Evolutionary conservation across 2,113 vertebrate species (phyloP), one percentile per base, ranked within the genome.

Genomic region (Lethenteron reissneri): DNA sequence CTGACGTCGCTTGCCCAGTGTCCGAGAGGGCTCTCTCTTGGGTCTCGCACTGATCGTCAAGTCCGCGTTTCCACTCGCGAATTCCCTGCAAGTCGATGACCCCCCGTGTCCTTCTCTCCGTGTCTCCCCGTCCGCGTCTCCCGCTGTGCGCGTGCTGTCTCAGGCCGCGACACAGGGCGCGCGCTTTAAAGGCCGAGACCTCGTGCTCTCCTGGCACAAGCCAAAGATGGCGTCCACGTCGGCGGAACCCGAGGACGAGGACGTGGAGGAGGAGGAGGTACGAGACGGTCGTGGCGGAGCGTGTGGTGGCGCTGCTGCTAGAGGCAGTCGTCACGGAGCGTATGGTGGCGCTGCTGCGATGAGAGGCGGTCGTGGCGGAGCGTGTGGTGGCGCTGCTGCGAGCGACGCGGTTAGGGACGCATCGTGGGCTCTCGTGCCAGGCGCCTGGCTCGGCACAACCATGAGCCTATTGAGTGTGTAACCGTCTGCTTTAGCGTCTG

Each of bases 201-300:
- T 99, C 69, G 88, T 92, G 77, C 90, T 97, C 76, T 86, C 88
- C 1, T 99, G 92, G 94, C 87, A 95, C 83, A 96, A 95, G 78
- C 87, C 92, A 56, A 97, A 97, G 80, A 87, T 83, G 60, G 87
- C 88, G 1, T 92, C 90, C 56, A 83, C 90, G 74, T 83, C 88
- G 70, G 83, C 86, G 2, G 92, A 97, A 76, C 84, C 86, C 0
- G 90, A 95, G 77, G 92, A 95, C 62, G 90, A 92, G 70, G 90
- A 90, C 72, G 70, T 86, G 12, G 96, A 99, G 79, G 91, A 97
- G 75, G 91, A 95, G 78, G 87, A 68, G 11, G 62, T 68, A 68
- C 7, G 62, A 17, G 25, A 6, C 4, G 25, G 25, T 41, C 5
- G 25, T 41, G 4, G 4, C 25, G 5, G 25, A 41, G 25, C 25